These are phyloP conservation scores for Argyra leucocephala DNA, from an alignment of 2,888 invertebrate species.

Conservation along the genomic window DNA sequence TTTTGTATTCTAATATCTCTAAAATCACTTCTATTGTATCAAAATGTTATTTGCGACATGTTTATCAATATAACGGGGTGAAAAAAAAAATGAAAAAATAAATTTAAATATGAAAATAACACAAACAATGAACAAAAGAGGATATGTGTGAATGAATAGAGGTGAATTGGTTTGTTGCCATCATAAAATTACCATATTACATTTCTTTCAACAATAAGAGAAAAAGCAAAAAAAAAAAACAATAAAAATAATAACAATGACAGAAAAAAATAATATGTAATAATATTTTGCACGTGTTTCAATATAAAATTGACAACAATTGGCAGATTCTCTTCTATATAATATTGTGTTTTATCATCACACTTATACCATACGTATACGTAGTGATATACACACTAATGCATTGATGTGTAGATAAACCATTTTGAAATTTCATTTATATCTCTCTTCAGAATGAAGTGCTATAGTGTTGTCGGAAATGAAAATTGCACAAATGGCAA, in stretches of 20 bases:
- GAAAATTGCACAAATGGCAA: too few relatives aligned
- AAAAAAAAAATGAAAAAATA: background rate
- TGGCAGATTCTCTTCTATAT: background rate
- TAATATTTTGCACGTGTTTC: constrained; percentile 1
- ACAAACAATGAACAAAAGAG: background rate
- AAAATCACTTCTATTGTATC: background rate
- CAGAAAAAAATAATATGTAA: too few relatives aligned
- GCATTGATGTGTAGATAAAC: too few relatives aligned
- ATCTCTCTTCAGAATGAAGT: too few relatives aligned
- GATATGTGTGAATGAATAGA: background rate
- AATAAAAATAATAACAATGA: too few relatives aligned
- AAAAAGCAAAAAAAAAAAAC: too few relatives aligned
- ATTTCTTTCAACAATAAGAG: too few relatives aligned
- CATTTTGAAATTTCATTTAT: too few relatives aligned
- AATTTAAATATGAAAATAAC: background rate
- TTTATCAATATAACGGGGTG: background rate
- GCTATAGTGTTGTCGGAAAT: too few relatives aligned
- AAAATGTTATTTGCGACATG: background rate
- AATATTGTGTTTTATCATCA: too few relatives aligned
- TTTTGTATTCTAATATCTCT: background rate
- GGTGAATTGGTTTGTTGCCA: background rate
- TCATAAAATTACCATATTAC: background rate
- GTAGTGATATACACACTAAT: too few relatives aligned
- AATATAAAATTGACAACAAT: background rate
- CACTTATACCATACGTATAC: too few relatives aligned